Evolutionary conservation across 2,113 vertebrate species (phyloP).

Genomic region (Micronycteris hirsuta): DNA sequence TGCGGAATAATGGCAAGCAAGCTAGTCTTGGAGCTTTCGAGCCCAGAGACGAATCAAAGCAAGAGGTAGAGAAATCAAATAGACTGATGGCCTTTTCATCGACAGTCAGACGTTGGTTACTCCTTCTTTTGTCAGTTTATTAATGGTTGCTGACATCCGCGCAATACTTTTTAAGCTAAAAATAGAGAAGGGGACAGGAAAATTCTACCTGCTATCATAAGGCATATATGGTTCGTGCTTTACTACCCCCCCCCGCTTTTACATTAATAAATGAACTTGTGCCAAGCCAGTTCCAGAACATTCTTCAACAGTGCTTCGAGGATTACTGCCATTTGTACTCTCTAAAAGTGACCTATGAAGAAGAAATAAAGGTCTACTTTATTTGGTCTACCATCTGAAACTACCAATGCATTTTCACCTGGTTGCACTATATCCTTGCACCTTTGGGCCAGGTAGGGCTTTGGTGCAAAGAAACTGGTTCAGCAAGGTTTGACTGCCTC

Average conservation of each 20-base stretch:
- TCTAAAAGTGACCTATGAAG: not conserved
- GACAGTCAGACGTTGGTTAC: not conserved
- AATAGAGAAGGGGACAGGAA: not conserved
- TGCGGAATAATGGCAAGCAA: not conserved
- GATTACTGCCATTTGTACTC: not conserved
- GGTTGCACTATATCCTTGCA: not conserved
- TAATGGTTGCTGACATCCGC: constrained; percentile 38
- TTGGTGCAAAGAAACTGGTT: not conserved
- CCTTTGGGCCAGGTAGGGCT: not conserved
- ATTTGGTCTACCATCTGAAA: not conserved
- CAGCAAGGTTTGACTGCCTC: not conserved
- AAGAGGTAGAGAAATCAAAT: constrained; percentile 59
- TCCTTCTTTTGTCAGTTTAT: not conserved
- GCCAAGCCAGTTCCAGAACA: not conserved
- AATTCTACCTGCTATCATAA: not conserved
- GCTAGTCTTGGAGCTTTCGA: constrained; percentile 18
- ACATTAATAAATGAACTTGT: not conserved
- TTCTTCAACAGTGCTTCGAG: not conserved
- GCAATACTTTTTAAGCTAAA: constrained; percentile 19
- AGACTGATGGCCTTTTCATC: constrained; percentile 54
- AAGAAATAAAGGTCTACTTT: not conserved
- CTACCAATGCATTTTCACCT: not conserved
- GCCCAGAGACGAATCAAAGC: constrained; percentile 44
- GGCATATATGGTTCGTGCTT: not conserved
- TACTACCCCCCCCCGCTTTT: not conserved